Evolutionary conservation across 2,113 vertebrate genomes (phyloP).

Genomic region (Amphilophus citrinellus): DNA sequence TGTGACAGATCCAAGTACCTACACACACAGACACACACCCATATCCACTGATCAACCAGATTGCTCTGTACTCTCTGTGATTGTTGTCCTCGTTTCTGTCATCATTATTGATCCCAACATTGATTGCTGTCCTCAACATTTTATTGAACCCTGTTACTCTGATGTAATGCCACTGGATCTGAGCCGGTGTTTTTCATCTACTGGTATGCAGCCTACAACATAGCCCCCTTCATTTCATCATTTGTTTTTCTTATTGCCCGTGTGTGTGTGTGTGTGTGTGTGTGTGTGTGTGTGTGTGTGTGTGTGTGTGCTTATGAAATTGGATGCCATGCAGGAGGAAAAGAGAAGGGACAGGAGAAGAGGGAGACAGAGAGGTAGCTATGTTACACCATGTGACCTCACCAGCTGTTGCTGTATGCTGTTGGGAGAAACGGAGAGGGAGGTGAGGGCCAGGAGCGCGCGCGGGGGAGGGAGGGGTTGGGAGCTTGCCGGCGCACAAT

Average conservation of each 20-base stretch:
- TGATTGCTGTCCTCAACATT: conserved; percentile 19
- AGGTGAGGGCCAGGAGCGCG: conserved; percentile 34
- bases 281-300: not conserved
- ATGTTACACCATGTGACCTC: conserved; percentile 70
- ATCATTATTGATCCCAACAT: conserved; percentile 35
- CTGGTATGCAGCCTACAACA: not conserved
- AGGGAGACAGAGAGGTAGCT: conserved; percentile 57
- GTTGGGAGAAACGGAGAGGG: conserved; percentile 55
- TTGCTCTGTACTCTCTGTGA: conserved; percentile 37
- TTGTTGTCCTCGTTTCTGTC: conserved; percentile 27
- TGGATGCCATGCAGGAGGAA: not conserved
- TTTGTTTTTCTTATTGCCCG: not conserved
- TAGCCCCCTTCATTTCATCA: not conserved
- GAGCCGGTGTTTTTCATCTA: not conserved
- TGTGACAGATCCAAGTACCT: conserved; percentile 71
- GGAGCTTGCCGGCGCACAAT: conserved; percentile 59
- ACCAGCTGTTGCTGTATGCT: conserved; percentile 78
- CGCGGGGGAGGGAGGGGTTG: conserved; percentile 49
- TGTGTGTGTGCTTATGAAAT: not conserved
- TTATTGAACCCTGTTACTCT: conserved; percentile 9
- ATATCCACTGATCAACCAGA: conserved; percentile 24
- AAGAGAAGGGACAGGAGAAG: conserved; percentile 26
- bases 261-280: not conserved
- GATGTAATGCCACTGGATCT: not conserved
- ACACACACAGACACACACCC: conserved; percentile 31